These are phyloP conservation scores for Hydrocynus forskahlii DNA, from an alignment of 2,797 vertebrate species.

Conservation along the genomic window DNA sequence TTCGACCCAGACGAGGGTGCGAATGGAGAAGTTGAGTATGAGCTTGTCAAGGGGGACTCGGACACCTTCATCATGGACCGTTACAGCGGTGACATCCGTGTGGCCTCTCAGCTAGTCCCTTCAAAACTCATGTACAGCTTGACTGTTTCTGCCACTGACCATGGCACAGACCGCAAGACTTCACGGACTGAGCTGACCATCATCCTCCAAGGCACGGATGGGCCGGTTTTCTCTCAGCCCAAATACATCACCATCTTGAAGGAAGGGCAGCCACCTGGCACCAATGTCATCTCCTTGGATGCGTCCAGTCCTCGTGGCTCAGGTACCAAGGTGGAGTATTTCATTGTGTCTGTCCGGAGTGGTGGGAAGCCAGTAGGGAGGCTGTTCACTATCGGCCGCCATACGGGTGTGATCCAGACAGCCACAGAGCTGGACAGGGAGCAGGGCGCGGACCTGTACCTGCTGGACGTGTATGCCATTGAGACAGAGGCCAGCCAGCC, in stretches of 20 bases:
- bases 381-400: constrained; percentile 94
- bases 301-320: constrained; percentile 88
- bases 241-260: constrained; percentile 96
- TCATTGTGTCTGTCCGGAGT: constrained; percentile 90
- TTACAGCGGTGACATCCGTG: constrained; percentile 91
- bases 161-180: constrained; percentile 86
- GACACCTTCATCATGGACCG: constrained; percentile 96
- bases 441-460: constrained; percentile 91
- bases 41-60: constrained; percentile 89
- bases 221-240: constrained; percentile 93
- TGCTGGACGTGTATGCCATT: constrained; percentile 96
- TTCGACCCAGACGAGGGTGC: constrained; percentile 93
- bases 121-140: constrained; percentile 92
- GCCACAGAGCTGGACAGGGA: constrained; percentile 95
- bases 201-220: constrained; percentile 90
- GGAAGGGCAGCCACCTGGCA: constrained; percentile 94
- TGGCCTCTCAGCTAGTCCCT: constrained; percentile 88
- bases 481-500: constrained; percentile 88
- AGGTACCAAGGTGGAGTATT: constrained; percentile 90
- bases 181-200: constrained; percentile 91
- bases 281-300: constrained; percentile 92
- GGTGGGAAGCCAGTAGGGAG: constrained; percentile 87
- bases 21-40: constrained; percentile 96
- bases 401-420: constrained; percentile 90
- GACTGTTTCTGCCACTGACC: constrained; percentile 91